Base-by-base conservation (phyloP, 2,888 invertebrate species). In the Fragum whitleyi region DNA sequence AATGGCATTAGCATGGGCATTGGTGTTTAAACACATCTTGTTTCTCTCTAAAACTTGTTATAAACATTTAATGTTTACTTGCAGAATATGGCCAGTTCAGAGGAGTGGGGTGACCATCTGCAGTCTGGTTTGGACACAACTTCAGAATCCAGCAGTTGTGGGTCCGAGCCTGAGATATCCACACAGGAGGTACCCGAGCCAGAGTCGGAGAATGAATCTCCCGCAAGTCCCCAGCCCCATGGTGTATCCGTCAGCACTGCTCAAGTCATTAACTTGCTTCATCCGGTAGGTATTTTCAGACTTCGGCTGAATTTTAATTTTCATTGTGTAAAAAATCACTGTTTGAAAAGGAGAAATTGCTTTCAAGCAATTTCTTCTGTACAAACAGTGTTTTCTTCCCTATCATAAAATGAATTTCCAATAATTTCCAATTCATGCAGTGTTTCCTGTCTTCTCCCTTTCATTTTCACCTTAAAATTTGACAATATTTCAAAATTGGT, bases 61-160 rank as follows among this genome's bases (percentile, higher is more conserved):
- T n/a, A n/a, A n/a, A n/a, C n/a, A 36, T 36, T 36, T 6, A 36
- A 36, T 42, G 0, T 42, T 16, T 26, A 57, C 59, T 78, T 74
- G 9, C 72, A 89, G 90, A 87, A 80, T 19, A 84, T 87, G 7
- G 86, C 91, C 32, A 92, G 91, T 69, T 92, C 92, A 0, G 92
- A 92, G 59, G 93, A 93, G 77, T 93, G 93, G 92, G 93, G 93
- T 29, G 92, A 93, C 76, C 86, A 91, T 14, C 90, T 92, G 67
- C 92, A 92, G 75, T 91, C 92, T 0, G 93, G 93, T 57, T 90
- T 91, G 51, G 89, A 90, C 9, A 89, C 90, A 29, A 89, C 91
- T 0, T 90, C 90, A 3, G 89, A 88, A 19, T 89, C 90, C 32
- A 89, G 87, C 23, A 90, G 90, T 57, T 89, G 89, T 74, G 90